phyloP scores from a whole-genome alignment of 35 echinoderm and acorn worm genomes.

The Patiria miniata region DNA sequence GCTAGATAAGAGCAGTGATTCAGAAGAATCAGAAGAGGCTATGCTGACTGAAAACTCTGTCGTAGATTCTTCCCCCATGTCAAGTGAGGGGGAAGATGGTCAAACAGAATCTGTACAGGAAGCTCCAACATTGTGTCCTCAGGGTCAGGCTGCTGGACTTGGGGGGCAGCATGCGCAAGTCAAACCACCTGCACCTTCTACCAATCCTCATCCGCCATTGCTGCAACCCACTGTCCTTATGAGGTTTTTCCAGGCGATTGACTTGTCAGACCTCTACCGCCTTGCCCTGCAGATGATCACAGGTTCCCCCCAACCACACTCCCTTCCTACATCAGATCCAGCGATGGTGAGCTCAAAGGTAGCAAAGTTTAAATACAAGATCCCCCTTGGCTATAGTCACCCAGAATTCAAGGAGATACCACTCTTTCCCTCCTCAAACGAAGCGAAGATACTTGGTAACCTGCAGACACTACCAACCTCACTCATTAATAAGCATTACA shows the following conservation, averaged over 20 bases:
- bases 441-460: constrained; percentile 27
- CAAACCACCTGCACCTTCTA: background rate
- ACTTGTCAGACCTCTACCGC: constrained; percentile 44
- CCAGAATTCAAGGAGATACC: constrained; percentile 49
- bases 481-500: constrained; percentile 34
- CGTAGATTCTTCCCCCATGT: background rate
- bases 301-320: constrained; percentile 37
- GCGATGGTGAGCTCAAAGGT: constrained; percentile 25
- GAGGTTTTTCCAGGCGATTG: constrained; percentile 35
- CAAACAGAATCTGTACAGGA: background rate
- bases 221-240: constrained; percentile 32
- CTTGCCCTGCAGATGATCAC: constrained; percentile 42
- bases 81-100: constrained; percentile 4
- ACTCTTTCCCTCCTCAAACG: constrained; percentile 44
- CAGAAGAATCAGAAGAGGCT: background rate
- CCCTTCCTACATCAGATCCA: constrained; percentile 25
- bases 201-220: background rate
- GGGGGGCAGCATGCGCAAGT: background rate
- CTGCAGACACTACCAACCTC: constrained; percentile 34
- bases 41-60: background rate
- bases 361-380: constrained; percentile 46
- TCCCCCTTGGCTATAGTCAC: constrained; percentile 50
- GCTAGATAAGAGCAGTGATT: constrained; percentile 13
- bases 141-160: background rate
- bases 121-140: background rate